Base-by-base conservation (phyloP, 2,888 invertebrate genomes). In the Strigamia maritima region DNA sequence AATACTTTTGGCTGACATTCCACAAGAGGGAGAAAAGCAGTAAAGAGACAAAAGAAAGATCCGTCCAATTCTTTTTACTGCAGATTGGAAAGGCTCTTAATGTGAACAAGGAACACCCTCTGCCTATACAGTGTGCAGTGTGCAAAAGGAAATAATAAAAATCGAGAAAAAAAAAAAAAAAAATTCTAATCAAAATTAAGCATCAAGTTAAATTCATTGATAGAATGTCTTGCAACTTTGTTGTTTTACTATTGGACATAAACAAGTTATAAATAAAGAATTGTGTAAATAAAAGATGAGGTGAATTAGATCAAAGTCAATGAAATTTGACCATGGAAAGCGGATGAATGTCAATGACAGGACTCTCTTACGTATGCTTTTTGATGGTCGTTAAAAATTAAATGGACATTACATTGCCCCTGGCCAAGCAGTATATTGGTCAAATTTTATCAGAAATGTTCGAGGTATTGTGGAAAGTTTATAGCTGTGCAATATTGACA, bases 1-100 rank as follows among this genome's bases (percentile, higher is more conserved):
- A 60, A 60, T 60, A 60, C 22, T 60, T 60, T 60, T 60, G 60
- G 60, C 60, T 60, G 60, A 60, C 60, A 60, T 60, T 60, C 60
- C 60, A 60, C 22, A 8, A 60, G 60, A 60, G 60, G 14, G 60
- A 60, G 60, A 60, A 4, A 22, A 60, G 60, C 60, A 19, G 60
- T 60, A 60, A 60, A 60, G 60, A 60, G 60, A 60, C 60, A 60
- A 60, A 60, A 60, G 60, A 60, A 60, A 60, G 60, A 60, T 60
- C 60, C 60, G 60, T 60, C 60, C 60, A 60, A 60, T 60, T 60
- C 60, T 60, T 60, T 60, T 60, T 60, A 60, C 60, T 60, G 60
- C 60, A 60, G 60, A 60, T 60, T 60, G 60, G 60, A 60, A 60
- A 60, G 60, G 60, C 60, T 60, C 60, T 60, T 60, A 60, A 60